Base-by-base conservation (phyloP, 2,888 invertebrate genomes). In the Ectemnius lituratus region DNA sequence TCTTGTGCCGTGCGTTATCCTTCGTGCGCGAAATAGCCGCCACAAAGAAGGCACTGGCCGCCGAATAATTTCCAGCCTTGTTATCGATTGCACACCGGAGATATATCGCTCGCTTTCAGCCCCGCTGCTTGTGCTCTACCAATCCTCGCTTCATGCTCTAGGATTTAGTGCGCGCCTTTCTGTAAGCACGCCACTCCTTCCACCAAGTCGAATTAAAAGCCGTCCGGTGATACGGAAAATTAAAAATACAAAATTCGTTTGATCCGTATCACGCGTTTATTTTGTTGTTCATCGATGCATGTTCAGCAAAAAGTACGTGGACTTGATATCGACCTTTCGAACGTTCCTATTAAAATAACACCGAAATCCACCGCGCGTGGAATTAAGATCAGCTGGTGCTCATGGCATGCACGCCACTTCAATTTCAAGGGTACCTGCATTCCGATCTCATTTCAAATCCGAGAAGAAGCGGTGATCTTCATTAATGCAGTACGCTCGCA, bases 61-160 rank as follows among this genome's bases (percentile, higher is more conserved):
- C 67, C 81, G 72, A 81, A 81, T 81, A 80, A 81, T 81, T 81
- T 49, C 71, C 73, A 63, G 63, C 69, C 81, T 73, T 67, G 76
- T 81, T 81, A 80, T 80, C 81, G 80, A 81, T 81, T 78, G 73
- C 65, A 75, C 57, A 56, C 78, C 28, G 49, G 69, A 73, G 71
- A 74, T 78, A 78, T 62, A 75, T 62, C 64, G 60, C 49, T 67
- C 75, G 65, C 68, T 78, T 75, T 67, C 73, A 57, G 60, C 65
- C 37, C 46, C 27, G 57, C 68, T 56, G 8, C 65, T 73, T 78
- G 67, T 80, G 80, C 75, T 72, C 75, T 68, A 61, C 71, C 81
- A 80, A 81, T 81, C 78, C 78, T 71, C 59, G 66, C 81, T 78
- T 76, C 78, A 73, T 73, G 81, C 69, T 37, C 37, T 59, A 78